Evolutionary conservation across 64 coral and sea anemone species (phyloP), one percentile per base, ranked within the genome.

Genomic region (Hydrozoanthus tunicans): DNA sequence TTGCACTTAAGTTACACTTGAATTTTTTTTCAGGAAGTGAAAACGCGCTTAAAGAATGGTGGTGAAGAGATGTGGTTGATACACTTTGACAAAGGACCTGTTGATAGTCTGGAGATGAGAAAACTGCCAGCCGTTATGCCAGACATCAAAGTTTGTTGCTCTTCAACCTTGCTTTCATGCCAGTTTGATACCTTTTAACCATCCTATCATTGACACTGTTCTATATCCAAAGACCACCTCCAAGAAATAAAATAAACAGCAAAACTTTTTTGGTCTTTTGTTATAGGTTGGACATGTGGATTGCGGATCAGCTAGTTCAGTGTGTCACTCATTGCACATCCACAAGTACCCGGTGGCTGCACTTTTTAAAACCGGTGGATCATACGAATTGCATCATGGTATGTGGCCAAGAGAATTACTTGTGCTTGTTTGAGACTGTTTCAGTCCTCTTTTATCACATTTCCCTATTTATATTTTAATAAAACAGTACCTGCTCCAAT

Each of bases 341-440:
- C 91, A 74, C 62, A 98, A 98, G 11, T 98, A 95, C 63, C 96
- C 96, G 4, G 82, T 82, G 78, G 64, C 93, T 4, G 96, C 96
- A 59, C 70, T 98, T 59, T 98, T 98, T 53, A 98, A 98, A 62
- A 91, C 82, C 51, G 86, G 89, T 53, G 96, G 89, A 24, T 71
- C 89, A 15, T 98, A 95, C 57, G 96, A 98, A 9, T 98, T 94
- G 93, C 96, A 98, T 8, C 94, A 98, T 75, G 96, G 96, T 95
- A 78, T 79, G 91, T 93, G n/a, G 53, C 26, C 11, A 9, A 4
- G 15, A 6, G 9, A 32, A 76, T 52, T 51, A 9, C 1, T 13
- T 52, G 17, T 17, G 3, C 17, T 11, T 15, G 11, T n/a, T 14
- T 15, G 52, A 78, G 76, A 5, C 32, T 43, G 32, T 43, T 23